A percentile compares a stretch with the other conserved stretches of the same genome.
These are phyloP conservation scores for Caenorhabditis panamensis DNA, from an alignment of 2,888 invertebrate species.

Conservation along the genomic window DNA sequence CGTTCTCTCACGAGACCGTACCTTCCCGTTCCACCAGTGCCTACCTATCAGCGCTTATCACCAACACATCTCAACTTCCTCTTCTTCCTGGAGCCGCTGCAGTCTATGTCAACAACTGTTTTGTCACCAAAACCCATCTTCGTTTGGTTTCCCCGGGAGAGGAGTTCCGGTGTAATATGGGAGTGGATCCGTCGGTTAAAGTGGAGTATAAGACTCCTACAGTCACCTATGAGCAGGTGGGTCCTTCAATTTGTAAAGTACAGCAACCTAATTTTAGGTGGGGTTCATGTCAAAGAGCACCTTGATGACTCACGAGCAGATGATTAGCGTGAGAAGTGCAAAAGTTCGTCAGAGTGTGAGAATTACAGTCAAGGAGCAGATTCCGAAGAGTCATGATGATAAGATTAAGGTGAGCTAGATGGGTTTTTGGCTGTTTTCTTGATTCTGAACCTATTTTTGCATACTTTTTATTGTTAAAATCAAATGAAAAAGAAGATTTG, in stretches of 20 bases:
- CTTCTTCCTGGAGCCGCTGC: conserved; percentile 82
- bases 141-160: conserved; percentile 82
- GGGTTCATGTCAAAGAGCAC: conserved; percentile 81
- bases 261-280: conserved; percentile 64
- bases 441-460: no score
- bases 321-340: conserved; percentile 82
- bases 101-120: conserved; percentile 83
- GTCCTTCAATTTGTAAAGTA: not conserved
- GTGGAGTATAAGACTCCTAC: conserved; percentile 82
- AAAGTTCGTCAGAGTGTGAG: conserved; percentile 78
- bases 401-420: conserved; percentile 82
- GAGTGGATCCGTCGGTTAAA: conserved; percentile 82
- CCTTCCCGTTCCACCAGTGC: conserved; percentile 82
- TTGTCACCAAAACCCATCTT: conserved; percentile 82
- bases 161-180: conserved; percentile 82
- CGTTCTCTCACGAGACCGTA: conserved; percentile 81
- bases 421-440: no score
- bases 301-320: conserved; percentile 78
- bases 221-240: conserved; percentile 78
- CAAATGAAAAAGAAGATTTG: no score
- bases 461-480: no score
- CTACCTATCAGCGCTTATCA: conserved; percentile 82
- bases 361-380: conserved; percentile 81
- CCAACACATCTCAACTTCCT: conserved; percentile 81
- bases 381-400: conserved; percentile 82